phyloP scores from a whole-genome alignment of 2,113 vertebrate species.

The Hipposideros armiger region DNA sequence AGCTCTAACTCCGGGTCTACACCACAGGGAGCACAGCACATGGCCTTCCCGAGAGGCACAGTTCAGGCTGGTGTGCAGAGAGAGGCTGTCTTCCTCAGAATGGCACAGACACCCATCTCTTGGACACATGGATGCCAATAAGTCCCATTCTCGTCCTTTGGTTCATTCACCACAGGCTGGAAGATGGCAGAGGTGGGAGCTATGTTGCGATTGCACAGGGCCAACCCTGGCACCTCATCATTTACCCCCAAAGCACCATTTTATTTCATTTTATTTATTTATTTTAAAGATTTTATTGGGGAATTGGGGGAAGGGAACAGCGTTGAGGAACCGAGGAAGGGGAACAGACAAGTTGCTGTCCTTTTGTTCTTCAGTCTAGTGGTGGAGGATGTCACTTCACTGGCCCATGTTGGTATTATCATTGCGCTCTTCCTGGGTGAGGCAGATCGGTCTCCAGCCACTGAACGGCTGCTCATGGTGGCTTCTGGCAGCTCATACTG shows the following conservation, averaged over 20 bases:
- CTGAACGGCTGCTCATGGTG: no score
- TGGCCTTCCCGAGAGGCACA: neutral
- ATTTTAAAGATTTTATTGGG: no score
- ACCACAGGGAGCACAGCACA: fast-evolving
- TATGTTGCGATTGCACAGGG: neutral
- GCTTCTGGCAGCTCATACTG: no score
- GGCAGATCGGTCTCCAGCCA: no score
- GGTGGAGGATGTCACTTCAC: no score
- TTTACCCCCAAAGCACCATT: neutral
- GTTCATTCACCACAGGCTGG: neutral
- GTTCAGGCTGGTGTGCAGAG: no score
- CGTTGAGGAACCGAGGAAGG: no score
- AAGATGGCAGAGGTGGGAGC: neutral
- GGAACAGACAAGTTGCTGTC: no score
- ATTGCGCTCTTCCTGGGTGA: no score
- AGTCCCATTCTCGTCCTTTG: neutral
- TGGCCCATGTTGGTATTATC: no score
- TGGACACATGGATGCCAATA: neutral
- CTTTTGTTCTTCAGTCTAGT: no score
- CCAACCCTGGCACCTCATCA: neutral
- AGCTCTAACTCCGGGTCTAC: neutral
- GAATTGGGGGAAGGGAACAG: no score
- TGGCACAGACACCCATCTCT: neutral
- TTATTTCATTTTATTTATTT: neutral
- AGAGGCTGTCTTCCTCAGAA: neutral